Evolutionary conservation across 2,113 vertebrate species (phyloP).

Genomic region (Hirundichthys speculiger): DNA sequence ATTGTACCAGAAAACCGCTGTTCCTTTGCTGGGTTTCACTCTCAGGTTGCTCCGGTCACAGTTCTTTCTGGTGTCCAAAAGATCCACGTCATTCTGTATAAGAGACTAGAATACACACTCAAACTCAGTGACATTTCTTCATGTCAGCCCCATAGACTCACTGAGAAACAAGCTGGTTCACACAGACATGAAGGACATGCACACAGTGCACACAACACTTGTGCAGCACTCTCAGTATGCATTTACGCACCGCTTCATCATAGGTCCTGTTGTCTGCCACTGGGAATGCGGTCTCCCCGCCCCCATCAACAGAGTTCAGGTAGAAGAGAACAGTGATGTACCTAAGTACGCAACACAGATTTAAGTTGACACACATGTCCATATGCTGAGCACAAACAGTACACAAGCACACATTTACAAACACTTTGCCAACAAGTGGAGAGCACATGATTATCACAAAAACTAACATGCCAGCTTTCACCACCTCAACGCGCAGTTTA

Average conservation of each 20-base stretch:
- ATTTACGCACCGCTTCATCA: slow-evolving; percentile 89
- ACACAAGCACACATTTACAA: slow-evolving; percentile 25
- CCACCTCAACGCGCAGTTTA: slow-evolving; percentile 57
- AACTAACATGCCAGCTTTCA: slow-evolving; percentile 20
- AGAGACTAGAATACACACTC: slow-evolving; percentile 84
- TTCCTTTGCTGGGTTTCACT: slow-evolving; percentile 93
- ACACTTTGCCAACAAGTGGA: slow-evolving; percentile 18
- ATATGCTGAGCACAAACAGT: slow-evolving; percentile 38
- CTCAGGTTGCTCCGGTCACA: slow-evolving; percentile 95
- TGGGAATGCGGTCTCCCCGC: slow-evolving; percentile 97
- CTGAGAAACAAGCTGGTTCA: slow-evolving; percentile 46
- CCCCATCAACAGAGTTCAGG: slow-evolving; percentile 97
- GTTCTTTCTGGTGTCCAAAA: slow-evolving; percentile 94
- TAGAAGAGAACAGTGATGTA: slow-evolving; percentile 98
- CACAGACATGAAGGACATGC: slow-evolving; percentile 50
- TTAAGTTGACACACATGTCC: slow-evolving; percentile 56
- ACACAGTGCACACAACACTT: slow-evolving; percentile 44
- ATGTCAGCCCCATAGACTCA: slow-evolving; percentile 1
- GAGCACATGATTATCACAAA: slow-evolving; percentile 16
- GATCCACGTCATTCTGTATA: slow-evolving; percentile 93
- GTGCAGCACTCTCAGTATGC: slow-evolving; percentile 34
- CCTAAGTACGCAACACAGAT: slow-evolving; percentile 82
- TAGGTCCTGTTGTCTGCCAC: slow-evolving; percentile 99
- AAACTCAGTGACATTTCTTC: slow-evolving; percentile 15
- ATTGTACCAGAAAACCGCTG: slow-evolving; percentile 99